These are phyloP conservation scores for Prenolepis imparis DNA, from an alignment of 2,888 invertebrate species.

Conservation along the genomic window DNA sequence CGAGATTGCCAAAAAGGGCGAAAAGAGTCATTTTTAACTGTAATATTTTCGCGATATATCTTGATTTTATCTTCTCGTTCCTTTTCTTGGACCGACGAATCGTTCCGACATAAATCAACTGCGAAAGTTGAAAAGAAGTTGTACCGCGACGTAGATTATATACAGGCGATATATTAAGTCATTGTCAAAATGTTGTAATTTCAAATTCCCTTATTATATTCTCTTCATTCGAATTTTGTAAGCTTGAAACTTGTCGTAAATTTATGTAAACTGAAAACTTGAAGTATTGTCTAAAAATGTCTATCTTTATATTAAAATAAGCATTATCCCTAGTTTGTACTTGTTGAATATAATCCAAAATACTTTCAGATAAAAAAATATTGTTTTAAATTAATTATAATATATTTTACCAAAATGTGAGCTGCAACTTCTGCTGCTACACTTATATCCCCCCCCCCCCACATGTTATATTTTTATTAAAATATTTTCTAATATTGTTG, in stretches of 20 bases:
- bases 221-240: conserved; percentile 16
- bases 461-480: neutral
- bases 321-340: neutral
- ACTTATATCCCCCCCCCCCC: too few relatives aligned
- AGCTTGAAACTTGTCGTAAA: neutral
- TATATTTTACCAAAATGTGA: neutral
- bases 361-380: conserved; percentile 3
- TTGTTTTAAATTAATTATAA: neutral
- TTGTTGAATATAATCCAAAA: neutral
- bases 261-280: neutral
- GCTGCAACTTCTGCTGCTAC: too few relatives aligned
- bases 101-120: conserved; percentile 34
- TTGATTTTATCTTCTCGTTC: conserved; percentile 11
- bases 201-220: neutral
- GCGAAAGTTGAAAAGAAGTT: conserved; percentile 17
- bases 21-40: conserved; percentile 55
- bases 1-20: conserved; percentile 60
- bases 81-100: neutral
- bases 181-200: neutral
- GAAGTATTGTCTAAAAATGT: neutral
- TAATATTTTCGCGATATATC: conserved; percentile 45
- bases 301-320: neutral
- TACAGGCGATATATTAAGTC: conserved; percentile 15
- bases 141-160: conserved; percentile 33
- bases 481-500: too few relatives aligned